Conservation (phyloP, 2,797 vertebrate genomes). For the Betta splendens region DNA sequence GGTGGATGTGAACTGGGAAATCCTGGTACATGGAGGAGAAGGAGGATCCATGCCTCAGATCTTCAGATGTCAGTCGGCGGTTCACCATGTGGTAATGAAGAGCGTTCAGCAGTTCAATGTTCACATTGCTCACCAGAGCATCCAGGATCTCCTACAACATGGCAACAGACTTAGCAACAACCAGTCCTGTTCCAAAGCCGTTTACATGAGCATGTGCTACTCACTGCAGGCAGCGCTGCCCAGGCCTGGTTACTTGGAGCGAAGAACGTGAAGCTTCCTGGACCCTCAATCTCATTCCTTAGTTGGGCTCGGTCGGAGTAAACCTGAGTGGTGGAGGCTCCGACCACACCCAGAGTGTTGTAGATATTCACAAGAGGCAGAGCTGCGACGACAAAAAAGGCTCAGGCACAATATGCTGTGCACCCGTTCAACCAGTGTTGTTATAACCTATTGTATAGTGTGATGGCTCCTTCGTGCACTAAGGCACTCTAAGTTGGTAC, state of each 20-base stretch:
- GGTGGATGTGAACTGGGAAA: constrained; percentile 91
- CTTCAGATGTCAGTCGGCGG: constrained; percentile 90
- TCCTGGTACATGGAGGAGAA: constrained; percentile 97
- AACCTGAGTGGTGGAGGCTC: constrained; percentile 92
- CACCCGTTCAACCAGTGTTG: no score
- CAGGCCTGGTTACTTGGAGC: constrained; percentile 97
- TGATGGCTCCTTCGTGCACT: no score
- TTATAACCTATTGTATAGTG: no score
- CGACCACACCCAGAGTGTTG: constrained; percentile 90
- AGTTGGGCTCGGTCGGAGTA: constrained; percentile 93
- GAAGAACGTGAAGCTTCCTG: constrained; percentile 96
- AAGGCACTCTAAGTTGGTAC: no score
- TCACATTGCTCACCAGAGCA: constrained; percentile 96
- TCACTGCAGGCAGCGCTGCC: constrained; percentile 89
- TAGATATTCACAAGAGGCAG: constrained; percentile 94
- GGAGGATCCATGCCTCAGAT: constrained; percentile 87
- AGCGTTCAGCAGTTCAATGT: constrained; percentile 96
- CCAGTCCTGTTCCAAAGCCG: no score
- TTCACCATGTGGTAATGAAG: constrained; percentile 98
- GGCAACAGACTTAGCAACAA: background rate
- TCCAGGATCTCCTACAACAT: constrained; percentile 91
- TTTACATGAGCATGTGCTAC: constrained; percentile 55
- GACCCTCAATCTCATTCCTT: constrained; percentile 90
- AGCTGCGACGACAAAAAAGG: constrained; percentile 72
- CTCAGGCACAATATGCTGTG: background rate